Percentiles rank a stretch among this genome's conserved stretches.
Evolutionary conservation across 2,888 invertebrate genomes (phyloP).

Genomic region (Eurytoma adleriae): DNA sequence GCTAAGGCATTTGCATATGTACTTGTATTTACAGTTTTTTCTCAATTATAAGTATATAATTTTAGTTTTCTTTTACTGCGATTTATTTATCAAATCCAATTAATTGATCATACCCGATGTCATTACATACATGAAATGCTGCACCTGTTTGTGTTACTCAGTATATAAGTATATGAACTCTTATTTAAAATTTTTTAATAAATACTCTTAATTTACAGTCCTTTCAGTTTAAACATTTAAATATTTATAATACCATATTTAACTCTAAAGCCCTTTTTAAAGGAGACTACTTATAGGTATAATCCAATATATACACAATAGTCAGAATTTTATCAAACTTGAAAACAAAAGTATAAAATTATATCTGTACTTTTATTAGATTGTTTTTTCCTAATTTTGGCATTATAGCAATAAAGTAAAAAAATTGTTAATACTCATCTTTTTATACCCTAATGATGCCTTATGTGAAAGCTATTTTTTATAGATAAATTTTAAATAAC

Average conservation of each 20-base stretch:
- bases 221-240: slow-evolving; percentile 11
- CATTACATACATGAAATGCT: slow-evolving; percentile 25
- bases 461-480: too few species aligned
- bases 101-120: slow-evolving; percentile 46
- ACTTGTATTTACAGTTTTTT: slow-evolving; percentile 63
- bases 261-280: too few species aligned
- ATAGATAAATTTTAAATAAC: too few species aligned
- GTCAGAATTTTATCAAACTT: neutral
- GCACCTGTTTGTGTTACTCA: neutral
- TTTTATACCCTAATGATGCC: too few species aligned
- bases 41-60: slow-evolving; percentile 50
- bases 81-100: slow-evolving; percentile 58
- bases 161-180: slow-evolving; percentile 18
- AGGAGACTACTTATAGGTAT: slow-evolving; percentile 10
- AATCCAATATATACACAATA: neutral
- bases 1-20: slow-evolving; percentile 20
- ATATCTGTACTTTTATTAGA: too few species aligned
- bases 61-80: slow-evolving; percentile 51
- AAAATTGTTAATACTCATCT: neutral
- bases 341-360: neutral
- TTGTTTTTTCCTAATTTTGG: neutral
- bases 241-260: neutral
- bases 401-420: neutral
- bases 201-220: slow-evolving; percentile 22
- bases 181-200: slow-evolving; percentile 21